Base-by-base conservation (phyloP, 2,797 vertebrate genomes). In the Dendrocincla tyrannina region DNA sequence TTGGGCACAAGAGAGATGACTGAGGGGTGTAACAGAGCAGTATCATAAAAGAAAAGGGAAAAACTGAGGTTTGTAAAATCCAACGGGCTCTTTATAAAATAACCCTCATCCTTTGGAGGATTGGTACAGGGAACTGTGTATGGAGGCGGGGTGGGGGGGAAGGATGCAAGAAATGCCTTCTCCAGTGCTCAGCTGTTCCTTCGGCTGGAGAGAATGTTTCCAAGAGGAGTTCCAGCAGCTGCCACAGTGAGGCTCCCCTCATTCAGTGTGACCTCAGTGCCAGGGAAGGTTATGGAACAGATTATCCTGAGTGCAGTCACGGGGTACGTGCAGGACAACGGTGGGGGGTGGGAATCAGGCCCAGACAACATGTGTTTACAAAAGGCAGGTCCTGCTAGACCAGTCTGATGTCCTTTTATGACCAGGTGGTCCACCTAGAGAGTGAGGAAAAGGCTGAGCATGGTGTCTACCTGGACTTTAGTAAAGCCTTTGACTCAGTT, bases 71-170 rank as follows among this genome's bases (percentile, higher is more conserved):
- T 42, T 41, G 18, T 46, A 13, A 28, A n/a, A 6, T 2, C 4
- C 80, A 68, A 74, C 0, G 3, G 11, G 22, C 24, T 78, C 42
- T 73, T 91, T 83, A 93, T 62, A 33, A 33, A 68, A 11, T 19
- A 46, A 28, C 9, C 41, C 17, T 39, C 30, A 55, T 67, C 14
- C 17, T 30, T 75, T 47, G n/a, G n/a, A 66, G 35, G 37, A 44
- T 35, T 12, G 16, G 27, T 27, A 42, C 3, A 42, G 49, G 23
- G 46, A 50, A 30, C 33, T 50, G 9, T 14, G 8, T 73, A 19
- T 5, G 5, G 6, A 32, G 10, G 17, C 5, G 20, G 5, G 12
- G 24, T 1, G 24, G 4, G 13, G 24, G 47, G 23, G 10, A 46
- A 35, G 39, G 52, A 17, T 14, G 55, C 17, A 35, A 63, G 37